Base-by-base conservation (phyloP, 2,113 vertebrate species). In the Oceanodroma tethys region DNA sequence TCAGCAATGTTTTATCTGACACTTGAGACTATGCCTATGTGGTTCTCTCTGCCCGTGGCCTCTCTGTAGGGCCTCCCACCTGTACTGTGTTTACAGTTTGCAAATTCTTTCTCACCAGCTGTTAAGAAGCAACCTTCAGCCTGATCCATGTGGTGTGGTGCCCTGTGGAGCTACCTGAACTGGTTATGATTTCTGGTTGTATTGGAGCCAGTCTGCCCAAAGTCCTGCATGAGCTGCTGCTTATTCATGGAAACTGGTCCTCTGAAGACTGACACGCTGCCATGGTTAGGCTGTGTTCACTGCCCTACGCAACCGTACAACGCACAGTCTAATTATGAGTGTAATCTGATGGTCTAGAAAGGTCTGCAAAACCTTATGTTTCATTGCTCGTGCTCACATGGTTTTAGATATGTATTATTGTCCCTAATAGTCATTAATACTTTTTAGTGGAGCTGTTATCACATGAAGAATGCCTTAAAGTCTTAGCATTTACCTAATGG, bases 251-350 rank as follows among this genome's bases (percentile, higher is more conserved):
- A 66, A 82, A 60, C 8, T 9, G 6, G 16, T 47, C 34, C 50
- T 29, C 9, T 15, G 21, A 19, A 86, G 21, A 36, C 11, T 23
- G 34, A 50, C 20, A 45, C 0, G 0, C 14, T 25, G 36, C 21
- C 19, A 16, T 29, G 8, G 26, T n/a, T 52, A 70, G 36, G 17
- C 8, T 58, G 43, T 40, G 23, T 29, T 70, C 21, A 36, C n/a
- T 58, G 42, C 4, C 16, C 34, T 76, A 18, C 0, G 0, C 11
- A 55, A 43, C 8, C 1, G 0, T 42, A 20, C 19, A 53, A 29
- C 1, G 4, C 42, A 30, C 27, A 40, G 11, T 12, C 26, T 50
- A 45, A 73, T 50, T 74, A n/a, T 9, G 6, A 45, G 36, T 32
- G 11, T 29, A 79, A 62, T 27, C 32, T 45, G 11, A 29, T 48